Evolutionary conservation across 2,797 vertebrate species (phyloP), one percentile per base, ranked within the genome.

Genomic region (Pseudochirops corinnae): DNA sequence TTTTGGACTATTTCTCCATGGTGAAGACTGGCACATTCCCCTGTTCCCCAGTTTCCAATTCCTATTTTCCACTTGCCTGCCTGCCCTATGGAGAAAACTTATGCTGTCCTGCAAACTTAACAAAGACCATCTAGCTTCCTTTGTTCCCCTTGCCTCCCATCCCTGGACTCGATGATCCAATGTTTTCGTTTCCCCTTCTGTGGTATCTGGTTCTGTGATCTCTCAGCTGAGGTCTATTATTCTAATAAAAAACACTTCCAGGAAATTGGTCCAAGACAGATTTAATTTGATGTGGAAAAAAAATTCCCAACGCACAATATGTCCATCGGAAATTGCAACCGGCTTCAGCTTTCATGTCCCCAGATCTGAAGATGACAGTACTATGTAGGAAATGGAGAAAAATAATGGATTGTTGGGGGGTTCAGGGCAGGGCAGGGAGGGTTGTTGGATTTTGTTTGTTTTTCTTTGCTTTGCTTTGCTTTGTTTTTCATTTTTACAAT

Each of bases 191-290:
- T 91, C 95, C 93, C 74, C 58, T 93, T 91, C 93, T 90, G 91
- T 13, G 90, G 92, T 95, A 95, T 95, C 92, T 7, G 74, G 87
- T 55, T 55, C 96, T 97, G 93, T 96, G 97, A 97, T 98, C 97
- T 94, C 93, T 97, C 97, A 97, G 95, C 97, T 96, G 97, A 98
- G 93, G 92, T 91, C 93, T 92, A 97, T 98, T 97, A 97, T 95
- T 96, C 95, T 98, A 97, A 97, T 98, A 97, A 98, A 97, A 98
- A 97, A 97, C 98, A 97, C 96, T 97, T 96, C 95, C 97, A 98
- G 97, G 98, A 98, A 98, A 95, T 98, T 97, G 97, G 94, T 95
- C 97, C 95, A 98, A 96, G 97, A 96, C 96, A 97, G 93, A 95
- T 91, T 97, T 96, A 97, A 98, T 98, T 97, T 96, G 95, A 97